Evolutionary conservation across 2,113 vertebrate genomes (phyloP).

Genomic region (Myrmecobius fasciatus): DNA sequence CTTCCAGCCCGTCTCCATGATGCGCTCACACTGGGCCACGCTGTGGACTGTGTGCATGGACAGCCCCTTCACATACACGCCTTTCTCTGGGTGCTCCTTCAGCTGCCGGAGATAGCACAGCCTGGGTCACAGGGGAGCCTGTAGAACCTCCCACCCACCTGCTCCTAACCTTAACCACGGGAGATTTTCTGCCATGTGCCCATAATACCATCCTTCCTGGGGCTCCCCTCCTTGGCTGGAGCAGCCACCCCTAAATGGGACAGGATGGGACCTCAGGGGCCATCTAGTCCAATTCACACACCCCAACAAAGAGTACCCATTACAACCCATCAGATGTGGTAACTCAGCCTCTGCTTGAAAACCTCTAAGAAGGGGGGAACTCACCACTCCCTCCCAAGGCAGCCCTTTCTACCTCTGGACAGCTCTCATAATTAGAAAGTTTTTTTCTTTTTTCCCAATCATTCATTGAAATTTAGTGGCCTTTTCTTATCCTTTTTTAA

Average conservation of each 20-base stretch:
- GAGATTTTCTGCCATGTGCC: not conserved
- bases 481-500: not conserved
- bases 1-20: constrained; percentile 90
- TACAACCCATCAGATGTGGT: not conserved
- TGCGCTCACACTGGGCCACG: constrained; percentile 87
- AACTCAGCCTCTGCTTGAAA: not conserved
- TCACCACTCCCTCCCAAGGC: not conserved
- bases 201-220: not conserved
- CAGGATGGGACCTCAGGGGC: not conserved
- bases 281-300: not conserved
- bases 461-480: not conserved
- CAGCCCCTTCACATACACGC: constrained; percentile 89
- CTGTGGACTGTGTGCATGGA: constrained; percentile 91
- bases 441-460: not conserved
- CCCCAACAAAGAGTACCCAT: not conserved
- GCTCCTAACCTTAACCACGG: not conserved
- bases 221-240: not conserved
- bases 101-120: constrained; percentile 81
- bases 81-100: constrained; percentile 91
- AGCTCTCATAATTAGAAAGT: not conserved
- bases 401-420: not conserved
- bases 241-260: not conserved
- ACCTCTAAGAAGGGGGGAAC: not conserved
- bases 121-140: not conserved
- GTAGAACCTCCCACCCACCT: not conserved